These are phyloP conservation scores for Phalloptychus januarius DNA, from an alignment of 2,797 vertebrate genomes.

Conservation along the genomic window DNA sequence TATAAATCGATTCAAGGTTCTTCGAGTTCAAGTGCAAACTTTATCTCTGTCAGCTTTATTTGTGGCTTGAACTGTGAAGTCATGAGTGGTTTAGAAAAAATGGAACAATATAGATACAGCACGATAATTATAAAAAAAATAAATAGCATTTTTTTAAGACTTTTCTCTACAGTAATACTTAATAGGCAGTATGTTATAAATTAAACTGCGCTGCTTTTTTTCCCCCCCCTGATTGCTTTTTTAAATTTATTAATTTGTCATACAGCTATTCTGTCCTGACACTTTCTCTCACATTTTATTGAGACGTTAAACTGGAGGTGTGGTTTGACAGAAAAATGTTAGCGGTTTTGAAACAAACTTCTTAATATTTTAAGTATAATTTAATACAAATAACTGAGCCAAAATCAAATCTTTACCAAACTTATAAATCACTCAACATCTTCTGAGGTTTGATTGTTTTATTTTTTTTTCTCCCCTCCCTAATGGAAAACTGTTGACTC, in stretches of 20 bases:
- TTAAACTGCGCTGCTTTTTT: background rate
- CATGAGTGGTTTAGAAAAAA: background rate
- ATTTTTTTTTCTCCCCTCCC: background rate
- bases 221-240: too few species aligned
- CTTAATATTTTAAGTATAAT: background rate
- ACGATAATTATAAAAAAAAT: background rate
- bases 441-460: slow-evolving; percentile 24
- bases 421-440: background rate
- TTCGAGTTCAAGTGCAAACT: background rate
- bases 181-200: background rate
- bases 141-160: background rate
- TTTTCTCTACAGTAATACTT: background rate
- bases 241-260: background rate
- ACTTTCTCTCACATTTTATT: background rate
- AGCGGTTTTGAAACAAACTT: background rate
- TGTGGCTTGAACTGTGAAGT: background rate
- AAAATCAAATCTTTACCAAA: background rate
- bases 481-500: slow-evolving; percentile 15
- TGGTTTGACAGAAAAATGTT: background rate
- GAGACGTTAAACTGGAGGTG: background rate
- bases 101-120: background rate
- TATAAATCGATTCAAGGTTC: slow-evolving; percentile 1
- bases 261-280: background rate
- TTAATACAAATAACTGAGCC: background rate
- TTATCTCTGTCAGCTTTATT: background rate